Percentiles rank a stretch among this genome's conserved stretches.
Conservation (phyloP, 2,797 vertebrate genomes). For the Diplodus sargus region DNA sequence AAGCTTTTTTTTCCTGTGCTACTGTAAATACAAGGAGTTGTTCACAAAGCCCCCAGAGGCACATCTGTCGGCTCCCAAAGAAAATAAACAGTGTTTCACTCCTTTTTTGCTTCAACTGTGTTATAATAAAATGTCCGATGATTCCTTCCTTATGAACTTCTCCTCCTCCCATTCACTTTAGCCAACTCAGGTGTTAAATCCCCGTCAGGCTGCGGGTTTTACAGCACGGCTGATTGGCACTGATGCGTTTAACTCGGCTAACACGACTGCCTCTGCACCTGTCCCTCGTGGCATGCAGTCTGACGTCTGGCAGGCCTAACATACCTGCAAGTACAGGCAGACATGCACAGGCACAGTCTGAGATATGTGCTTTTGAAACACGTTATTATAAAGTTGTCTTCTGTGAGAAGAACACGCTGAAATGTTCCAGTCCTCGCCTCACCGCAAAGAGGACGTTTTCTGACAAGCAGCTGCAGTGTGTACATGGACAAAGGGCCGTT, state of each 20-base stretch:
- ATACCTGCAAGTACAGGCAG: background rate
- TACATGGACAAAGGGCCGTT: conserved; percentile 31
- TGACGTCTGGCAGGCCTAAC: background rate
- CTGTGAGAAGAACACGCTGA: background rate
- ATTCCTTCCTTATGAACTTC: conserved; percentile 1
- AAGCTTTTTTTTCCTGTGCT: background rate
- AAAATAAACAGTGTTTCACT: background rate
- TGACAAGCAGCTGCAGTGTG: background rate
- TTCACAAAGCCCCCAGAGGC: background rate
- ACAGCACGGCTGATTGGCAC: background rate
- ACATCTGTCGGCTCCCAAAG: background rate
- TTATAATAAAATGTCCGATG: conserved; percentile 9
- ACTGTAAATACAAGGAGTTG: background rate
- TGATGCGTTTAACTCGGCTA: conserved; percentile 5
- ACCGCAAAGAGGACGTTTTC: conserved; percentile 15
- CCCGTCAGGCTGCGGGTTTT: background rate
- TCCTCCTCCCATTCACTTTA: background rate
- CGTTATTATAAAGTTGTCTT: background rate
- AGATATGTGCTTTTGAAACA: background rate
- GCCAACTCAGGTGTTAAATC: conserved; percentile 14
- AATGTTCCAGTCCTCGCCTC: background rate
- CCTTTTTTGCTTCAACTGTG: conserved; percentile 37
- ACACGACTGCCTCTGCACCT: conserved; percentile 19
- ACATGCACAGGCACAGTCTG: background rate
- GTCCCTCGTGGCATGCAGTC: background rate